Percentiles rank a stretch among this genome's conserved stretches.
These are phyloP conservation scores for Zenarchopterus dispar DNA, from an alignment of 2,797 vertebrate genomes.

Conservation along the genomic window DNA sequence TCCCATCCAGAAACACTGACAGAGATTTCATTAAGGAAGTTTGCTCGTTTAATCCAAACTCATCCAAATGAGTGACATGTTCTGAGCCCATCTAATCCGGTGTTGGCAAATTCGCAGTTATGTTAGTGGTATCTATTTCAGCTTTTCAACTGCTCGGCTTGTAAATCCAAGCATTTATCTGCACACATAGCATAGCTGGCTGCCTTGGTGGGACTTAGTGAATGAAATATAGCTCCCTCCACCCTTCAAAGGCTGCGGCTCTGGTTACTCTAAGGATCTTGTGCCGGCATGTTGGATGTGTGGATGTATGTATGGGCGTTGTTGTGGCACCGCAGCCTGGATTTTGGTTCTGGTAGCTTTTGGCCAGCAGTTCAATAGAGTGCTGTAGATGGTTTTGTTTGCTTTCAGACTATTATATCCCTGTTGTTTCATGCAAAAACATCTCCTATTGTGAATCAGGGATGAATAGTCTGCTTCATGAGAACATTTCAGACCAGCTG, in stretches of 20 bases:
- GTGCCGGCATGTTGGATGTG: conserved; percentile 66
- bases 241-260: conserved; percentile 55
- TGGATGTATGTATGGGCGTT: conserved; percentile 35
- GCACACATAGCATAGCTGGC: conserved; percentile 45
- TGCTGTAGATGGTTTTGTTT: conserved; percentile 45
- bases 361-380: conserved; percentile 56
- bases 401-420: conserved; percentile 53
- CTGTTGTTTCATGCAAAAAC: conserved; percentile 60
- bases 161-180: conserved; percentile 69
- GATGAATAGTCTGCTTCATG: conserved; percentile 45
- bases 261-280: conserved; percentile 62
- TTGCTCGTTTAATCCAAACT: conserved; percentile 45
- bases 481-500: conserved; percentile 44
- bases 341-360: conserved; percentile 47
- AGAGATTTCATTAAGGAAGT: conserved; percentile 47
- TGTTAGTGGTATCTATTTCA: conserved; percentile 52
- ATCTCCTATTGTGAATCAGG: conserved; percentile 29
- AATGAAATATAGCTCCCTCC: conserved; percentile 52
- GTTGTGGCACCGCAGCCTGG: conserved; percentile 43
- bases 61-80: conserved; percentile 38
- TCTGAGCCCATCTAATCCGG: conserved; percentile 52
- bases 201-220: conserved; percentile 42
- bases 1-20: conserved; percentile 20
- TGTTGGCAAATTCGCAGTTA: conserved; percentile 50
- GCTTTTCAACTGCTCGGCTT: conserved; percentile 57